Conservation (phyloP, 2,113 vertebrate genomes). For the Platysteira castanea region DNA sequence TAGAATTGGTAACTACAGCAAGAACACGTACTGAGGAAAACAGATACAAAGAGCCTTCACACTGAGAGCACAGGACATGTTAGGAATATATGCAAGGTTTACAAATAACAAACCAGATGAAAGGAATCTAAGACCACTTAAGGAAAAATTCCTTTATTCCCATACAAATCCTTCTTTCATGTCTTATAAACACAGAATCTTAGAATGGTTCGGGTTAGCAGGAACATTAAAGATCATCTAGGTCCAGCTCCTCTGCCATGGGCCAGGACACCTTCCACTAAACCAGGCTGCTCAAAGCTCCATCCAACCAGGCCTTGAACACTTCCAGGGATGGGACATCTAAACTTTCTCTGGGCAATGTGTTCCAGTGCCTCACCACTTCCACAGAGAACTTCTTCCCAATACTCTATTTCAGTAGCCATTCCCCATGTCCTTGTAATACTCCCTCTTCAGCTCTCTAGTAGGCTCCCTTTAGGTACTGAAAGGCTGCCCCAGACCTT, state of each 20-base stretch:
- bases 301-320: neutral
- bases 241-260: neutral
- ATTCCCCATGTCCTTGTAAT: neutral
- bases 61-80: accelerated
- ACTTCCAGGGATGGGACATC: neutral
- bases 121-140: neutral
- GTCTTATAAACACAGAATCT: neutral
- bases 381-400: neutral
- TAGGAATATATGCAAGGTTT: neutral
- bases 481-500: neutral
- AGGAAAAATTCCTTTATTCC: neutral
- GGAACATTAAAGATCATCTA: neutral
- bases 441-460: neutral
- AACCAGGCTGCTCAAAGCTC: neutral
- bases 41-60: neutral
- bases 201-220: neutral
- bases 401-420: neutral
- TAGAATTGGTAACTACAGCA: neutral
- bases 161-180: neutral
- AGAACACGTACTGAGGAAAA: neutral
- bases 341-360: neutral
- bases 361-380: too few species aligned
- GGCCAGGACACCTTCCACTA: neutral
- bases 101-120: neutral
- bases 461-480: neutral